phyloP scores from a whole-genome alignment of 2,113 vertebrate species.

The Pachypanchax playfairii region DNA sequence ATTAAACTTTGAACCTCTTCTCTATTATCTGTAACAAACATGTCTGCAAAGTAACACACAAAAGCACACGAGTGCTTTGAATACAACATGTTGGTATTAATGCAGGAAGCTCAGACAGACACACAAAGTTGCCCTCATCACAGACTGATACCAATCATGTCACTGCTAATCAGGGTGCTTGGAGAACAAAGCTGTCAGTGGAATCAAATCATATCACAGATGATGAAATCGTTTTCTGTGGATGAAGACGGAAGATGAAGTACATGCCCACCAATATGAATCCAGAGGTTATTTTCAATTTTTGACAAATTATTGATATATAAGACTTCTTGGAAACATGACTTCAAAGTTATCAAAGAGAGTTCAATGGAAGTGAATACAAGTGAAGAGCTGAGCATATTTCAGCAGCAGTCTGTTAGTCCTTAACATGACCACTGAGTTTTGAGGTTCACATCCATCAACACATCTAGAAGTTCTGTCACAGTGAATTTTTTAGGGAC shows the following conservation, averaged over 20 bases:
- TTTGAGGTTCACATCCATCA: neutral
- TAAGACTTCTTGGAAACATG: conserved; percentile 6
- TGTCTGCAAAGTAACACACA: conserved; percentile 12
- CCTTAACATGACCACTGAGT: too few species aligned
- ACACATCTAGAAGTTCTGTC: neutral
- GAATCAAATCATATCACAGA: conserved; percentile 60
- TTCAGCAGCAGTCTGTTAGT: neutral
- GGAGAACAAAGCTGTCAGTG: conserved; percentile 66
- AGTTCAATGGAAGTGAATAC: neutral
- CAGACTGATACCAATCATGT: conserved; percentile 62
- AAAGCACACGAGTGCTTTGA: conserved; percentile 13
- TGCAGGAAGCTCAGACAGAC: neutral
- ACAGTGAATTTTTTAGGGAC: neutral
- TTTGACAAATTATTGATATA: conserved; percentile 13
- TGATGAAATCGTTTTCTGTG: conserved; percentile 61
- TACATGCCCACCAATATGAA: conserved; percentile 40
- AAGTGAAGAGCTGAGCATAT: neutral
- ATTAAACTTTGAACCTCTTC: conserved; percentile 63
- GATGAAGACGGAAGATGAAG: conserved; percentile 40
- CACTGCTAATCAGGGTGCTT: conserved; percentile 57
- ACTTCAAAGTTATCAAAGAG: conserved; percentile 14
- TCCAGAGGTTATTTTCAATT: conserved; percentile 30
- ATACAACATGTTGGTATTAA: conserved; percentile 2
- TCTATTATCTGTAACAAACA: conserved; percentile 46
- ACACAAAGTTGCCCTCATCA: conserved; percentile 34